phyloP scores from a whole-genome alignment of 2,113 vertebrate species.

The Polypterus senegalus region DNA sequence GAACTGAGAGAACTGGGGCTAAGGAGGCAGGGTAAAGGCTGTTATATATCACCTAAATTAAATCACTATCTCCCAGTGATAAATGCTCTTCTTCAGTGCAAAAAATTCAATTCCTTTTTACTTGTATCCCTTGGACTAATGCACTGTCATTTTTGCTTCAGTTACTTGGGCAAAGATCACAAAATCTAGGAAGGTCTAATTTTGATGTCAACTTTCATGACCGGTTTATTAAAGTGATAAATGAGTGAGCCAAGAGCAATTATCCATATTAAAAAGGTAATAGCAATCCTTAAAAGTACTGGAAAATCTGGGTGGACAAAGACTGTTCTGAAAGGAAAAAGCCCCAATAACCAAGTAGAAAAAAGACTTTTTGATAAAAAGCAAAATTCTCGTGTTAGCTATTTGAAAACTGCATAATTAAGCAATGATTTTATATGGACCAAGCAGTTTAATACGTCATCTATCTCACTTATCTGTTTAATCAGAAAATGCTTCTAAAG shows the following conservation, averaged over 20 bases:
- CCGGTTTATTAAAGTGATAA: conserved; percentile 20
- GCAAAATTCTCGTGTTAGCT: too few relatives aligned
- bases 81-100: conserved; percentile 30
- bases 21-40: conserved; percentile 4
- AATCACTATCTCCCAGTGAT: conserved; percentile 54
- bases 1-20: conserved; percentile 23
- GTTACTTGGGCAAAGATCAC: conserved; percentile 24
- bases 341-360: too few relatives aligned
- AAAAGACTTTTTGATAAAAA: too few relatives aligned
- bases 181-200: conserved; percentile 10
- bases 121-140: conserved; percentile 50
- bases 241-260: conserved; percentile 23
- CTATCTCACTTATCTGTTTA: too few relatives aligned
- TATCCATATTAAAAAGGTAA: conserved; percentile 16
- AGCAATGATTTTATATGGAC: too few relatives aligned
- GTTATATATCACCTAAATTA: conserved; percentile 58
- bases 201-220: conserved; percentile 28
- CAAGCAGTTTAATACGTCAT: too few relatives aligned
- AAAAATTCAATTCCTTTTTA: conserved; percentile 31
- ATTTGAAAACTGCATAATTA: too few relatives aligned
- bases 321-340: too few relatives aligned
- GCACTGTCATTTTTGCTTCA: conserved; percentile 54
- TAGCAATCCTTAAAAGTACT: neutral
- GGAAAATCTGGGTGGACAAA: too few relatives aligned
- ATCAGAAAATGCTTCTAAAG: too few relatives aligned